Conservation (phyloP, 2,113 vertebrate genomes). For the Dendropsophus ebraccatus region DNA sequence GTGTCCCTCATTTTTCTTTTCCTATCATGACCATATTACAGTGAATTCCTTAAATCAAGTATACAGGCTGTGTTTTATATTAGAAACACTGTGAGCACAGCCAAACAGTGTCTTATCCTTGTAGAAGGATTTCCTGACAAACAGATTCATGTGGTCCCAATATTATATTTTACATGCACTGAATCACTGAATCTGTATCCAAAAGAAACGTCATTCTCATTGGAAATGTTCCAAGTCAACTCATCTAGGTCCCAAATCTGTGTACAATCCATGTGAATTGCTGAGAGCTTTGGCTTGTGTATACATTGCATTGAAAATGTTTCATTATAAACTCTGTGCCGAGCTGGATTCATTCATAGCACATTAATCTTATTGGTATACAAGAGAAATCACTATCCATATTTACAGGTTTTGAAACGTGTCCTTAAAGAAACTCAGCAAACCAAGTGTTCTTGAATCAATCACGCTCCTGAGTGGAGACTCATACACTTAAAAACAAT, state of each 20-base stretch:
- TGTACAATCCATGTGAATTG: slow-evolving; percentile 12
- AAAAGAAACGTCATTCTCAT: slow-evolving; percentile 35
- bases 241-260: slow-evolving; percentile 19
- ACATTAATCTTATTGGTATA: neutral
- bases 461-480: neutral
- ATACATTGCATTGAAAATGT: neutral
- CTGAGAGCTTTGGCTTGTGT: slow-evolving; percentile 1
- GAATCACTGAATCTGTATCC: slow-evolving; percentile 10
- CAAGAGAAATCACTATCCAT: neutral
- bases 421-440: neutral
- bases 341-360: neutral
- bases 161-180: slow-evolving; percentile 24
- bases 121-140: slow-evolving; percentile 46
- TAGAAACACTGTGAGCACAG: neutral
- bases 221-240: slow-evolving; percentile 28
- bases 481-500: neutral
- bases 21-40: neutral
- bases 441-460: neutral
- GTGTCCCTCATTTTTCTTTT: neutral
- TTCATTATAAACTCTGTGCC: neutral
- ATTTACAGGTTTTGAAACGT: neutral
- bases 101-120: slow-evolving; percentile 26
- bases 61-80: slow-evolving; percentile 24
- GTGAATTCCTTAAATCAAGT: neutral
- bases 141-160: slow-evolving; percentile 44